These are phyloP conservation scores for Drosophila truncata DNA, from an alignment of 1,140 invertebrate species.

Conservation along the genomic window DNA sequence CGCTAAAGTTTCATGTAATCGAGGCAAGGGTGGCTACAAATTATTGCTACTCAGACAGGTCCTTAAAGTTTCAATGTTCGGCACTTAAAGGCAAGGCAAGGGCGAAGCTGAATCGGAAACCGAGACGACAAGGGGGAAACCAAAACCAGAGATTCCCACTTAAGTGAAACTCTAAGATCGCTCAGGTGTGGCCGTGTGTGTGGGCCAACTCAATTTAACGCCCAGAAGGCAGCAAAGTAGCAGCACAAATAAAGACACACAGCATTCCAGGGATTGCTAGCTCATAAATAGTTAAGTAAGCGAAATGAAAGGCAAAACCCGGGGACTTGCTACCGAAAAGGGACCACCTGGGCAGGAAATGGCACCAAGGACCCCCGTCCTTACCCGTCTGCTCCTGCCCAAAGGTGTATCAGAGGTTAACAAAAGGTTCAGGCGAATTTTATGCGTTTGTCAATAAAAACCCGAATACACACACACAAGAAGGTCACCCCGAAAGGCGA, in stretches of 20 bases:
- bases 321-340: constrained; percentile 23
- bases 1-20: constrained; percentile 56
- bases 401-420: constrained; percentile 71
- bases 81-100: constrained; percentile 45
- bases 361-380: constrained; percentile 41
- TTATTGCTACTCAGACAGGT: constrained; percentile 51
- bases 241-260: constrained; percentile 82
- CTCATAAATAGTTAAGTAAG: constrained; percentile 82
- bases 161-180: constrained; percentile 46
- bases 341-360: constrained; percentile 55
- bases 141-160: constrained; percentile 44
- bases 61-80: constrained; percentile 43
- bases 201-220: constrained; percentile 80
- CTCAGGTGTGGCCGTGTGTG: constrained; percentile 63
- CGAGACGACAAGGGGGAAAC: constrained; percentile 13
- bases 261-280: constrained; percentile 81
- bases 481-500: constrained; percentile 46
- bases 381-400: neutral
- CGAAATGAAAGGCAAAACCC: constrained; percentile 72
- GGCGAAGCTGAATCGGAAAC: constrained; percentile 15
- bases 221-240: constrained; percentile 79
- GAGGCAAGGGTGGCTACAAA: constrained; percentile 38
- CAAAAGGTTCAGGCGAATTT: constrained; percentile 80
- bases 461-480: constrained; percentile 36
- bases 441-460: constrained; percentile 81